A percentile compares a stretch with the other conserved stretches of the same genome.
Evolutionary conservation across 2,113 vertebrate species (phyloP).

Genomic region (Apodemus sylvaticus): DNA sequence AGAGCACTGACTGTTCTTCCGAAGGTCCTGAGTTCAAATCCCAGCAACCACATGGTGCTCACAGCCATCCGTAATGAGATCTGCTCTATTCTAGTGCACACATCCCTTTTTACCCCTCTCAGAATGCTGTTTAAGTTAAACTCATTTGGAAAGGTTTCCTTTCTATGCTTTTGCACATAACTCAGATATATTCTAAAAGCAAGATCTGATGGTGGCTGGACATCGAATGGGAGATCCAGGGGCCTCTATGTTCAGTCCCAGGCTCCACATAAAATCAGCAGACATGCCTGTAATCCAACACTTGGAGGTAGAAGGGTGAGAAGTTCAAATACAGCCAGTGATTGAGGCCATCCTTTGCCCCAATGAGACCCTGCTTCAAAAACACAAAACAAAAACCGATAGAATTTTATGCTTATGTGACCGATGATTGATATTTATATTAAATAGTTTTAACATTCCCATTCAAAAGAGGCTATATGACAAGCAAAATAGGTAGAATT

Average conservation of each 20-base stretch:
- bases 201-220: background rate
- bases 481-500: background rate
- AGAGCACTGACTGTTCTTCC: too few species aligned
- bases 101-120: too few species aligned
- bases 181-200: slow-evolving; percentile 32
- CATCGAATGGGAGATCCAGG: background rate
- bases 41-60: too few species aligned
- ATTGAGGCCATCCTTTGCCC: background rate
- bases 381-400: background rate
- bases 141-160: slow-evolving; percentile 11
- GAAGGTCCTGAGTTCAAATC: too few species aligned
- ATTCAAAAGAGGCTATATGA: background rate
- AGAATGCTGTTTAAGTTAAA: slow-evolving; percentile 48
- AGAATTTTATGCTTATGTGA: background rate
- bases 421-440: slow-evolving; percentile 4
- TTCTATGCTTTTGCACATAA: background rate
- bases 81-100: too few species aligned
- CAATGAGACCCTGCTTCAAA: background rate
- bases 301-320: background rate
- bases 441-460: slow-evolving; percentile 10
- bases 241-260: background rate
- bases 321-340: too few species aligned
- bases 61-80: too few species aligned
- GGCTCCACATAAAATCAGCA: background rate
- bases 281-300: background rate